phyloP scores from a whole-genome alignment of 2,888 invertebrate genomes.

The Aricia artaxerxes region DNA sequence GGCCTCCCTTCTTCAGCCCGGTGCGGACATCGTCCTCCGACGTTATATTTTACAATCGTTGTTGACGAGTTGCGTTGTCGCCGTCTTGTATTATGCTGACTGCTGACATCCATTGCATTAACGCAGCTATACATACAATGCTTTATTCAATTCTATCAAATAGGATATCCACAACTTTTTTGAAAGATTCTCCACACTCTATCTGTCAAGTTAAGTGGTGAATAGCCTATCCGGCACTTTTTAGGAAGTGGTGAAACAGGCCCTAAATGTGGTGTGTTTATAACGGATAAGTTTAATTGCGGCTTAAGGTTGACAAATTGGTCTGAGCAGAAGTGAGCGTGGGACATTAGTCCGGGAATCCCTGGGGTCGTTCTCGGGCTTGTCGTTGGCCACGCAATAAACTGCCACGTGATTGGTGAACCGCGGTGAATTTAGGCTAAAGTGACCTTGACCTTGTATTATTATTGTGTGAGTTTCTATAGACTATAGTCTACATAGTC shows the following conservation, averaged over 20 bases:
- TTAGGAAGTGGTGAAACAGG: too few species aligned
- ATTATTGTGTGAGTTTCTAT: not conserved
- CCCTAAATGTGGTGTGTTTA: not conserved
- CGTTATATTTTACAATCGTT: not conserved
- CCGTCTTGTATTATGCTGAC: not conserved
- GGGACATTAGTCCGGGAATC: constrained; percentile 8
- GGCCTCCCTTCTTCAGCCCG: too few species aligned
- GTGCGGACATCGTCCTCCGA: too few species aligned
- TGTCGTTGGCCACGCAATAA: constrained; percentile 1
- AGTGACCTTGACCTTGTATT: not conserved
- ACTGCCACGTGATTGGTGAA: not conserved
- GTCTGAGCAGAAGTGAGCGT: not conserved
- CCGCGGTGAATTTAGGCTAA: not conserved
- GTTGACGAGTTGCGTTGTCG: not conserved
- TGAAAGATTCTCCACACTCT: too few species aligned
- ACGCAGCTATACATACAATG: not conserved
- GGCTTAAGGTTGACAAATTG: not conserved
- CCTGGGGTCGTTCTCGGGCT: not conserved
- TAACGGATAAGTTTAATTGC: not conserved
- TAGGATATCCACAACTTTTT: too few species aligned
- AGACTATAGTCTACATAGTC: not conserved
- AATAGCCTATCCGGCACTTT: too few species aligned
- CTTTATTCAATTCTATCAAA: too few species aligned
- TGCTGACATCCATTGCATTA: not conserved
- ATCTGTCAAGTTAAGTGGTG: too few species aligned